phyloP scores from a whole-genome alignment of 1,140 invertebrate genomes.

The Teleogryllus occipitalis region DNA sequence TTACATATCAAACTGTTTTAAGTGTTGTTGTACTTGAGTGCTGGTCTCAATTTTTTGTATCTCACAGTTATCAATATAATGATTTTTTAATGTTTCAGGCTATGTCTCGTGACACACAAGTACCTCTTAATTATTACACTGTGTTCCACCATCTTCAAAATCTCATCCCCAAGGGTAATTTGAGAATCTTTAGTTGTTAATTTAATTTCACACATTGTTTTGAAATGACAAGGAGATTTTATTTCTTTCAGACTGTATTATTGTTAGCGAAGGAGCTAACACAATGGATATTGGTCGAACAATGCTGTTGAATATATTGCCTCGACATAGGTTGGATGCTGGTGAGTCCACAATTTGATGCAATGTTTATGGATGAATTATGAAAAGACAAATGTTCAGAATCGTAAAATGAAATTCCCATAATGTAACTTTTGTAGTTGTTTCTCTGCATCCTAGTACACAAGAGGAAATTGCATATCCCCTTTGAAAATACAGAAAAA shows the following conservation, averaged over 20 bases:
- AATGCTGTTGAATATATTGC: slow-evolving; percentile 71
- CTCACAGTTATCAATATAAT: too few relatives aligned
- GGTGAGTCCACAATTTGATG: slow-evolving; percentile 35
- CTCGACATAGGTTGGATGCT: slow-evolving; percentile 80
- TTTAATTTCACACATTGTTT: not conserved
- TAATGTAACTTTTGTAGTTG: too few relatives aligned
- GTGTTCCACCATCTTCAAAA: slow-evolving; percentile 75
- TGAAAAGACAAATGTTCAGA: too few relatives aligned
- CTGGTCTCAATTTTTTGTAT: too few relatives aligned
- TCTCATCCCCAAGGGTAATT: slow-evolving; percentile 51
- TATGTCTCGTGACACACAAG: slow-evolving; percentile 52
- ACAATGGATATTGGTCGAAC: slow-evolving; percentile 97
- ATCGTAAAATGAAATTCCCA: too few relatives aligned
- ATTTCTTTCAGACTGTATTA: slow-evolving; percentile 63
- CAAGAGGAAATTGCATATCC: too few relatives aligned
- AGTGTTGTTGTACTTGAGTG: too few relatives aligned
- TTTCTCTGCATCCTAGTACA: too few relatives aligned
- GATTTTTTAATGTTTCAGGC: slow-evolving; percentile 33
- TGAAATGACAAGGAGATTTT: not conserved
- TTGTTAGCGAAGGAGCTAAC: slow-evolving; percentile 96
- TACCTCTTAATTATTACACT: slow-evolving; percentile 88
- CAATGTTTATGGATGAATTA: too few relatives aligned
- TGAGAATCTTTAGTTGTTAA: too few relatives aligned
- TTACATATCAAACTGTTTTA: too few relatives aligned
- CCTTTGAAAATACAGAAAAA: too few relatives aligned